These are phyloP conservation scores for Latrodectus elegans DNA, from an alignment of 2,888 invertebrate species.

Conservation along the genomic window DNA sequence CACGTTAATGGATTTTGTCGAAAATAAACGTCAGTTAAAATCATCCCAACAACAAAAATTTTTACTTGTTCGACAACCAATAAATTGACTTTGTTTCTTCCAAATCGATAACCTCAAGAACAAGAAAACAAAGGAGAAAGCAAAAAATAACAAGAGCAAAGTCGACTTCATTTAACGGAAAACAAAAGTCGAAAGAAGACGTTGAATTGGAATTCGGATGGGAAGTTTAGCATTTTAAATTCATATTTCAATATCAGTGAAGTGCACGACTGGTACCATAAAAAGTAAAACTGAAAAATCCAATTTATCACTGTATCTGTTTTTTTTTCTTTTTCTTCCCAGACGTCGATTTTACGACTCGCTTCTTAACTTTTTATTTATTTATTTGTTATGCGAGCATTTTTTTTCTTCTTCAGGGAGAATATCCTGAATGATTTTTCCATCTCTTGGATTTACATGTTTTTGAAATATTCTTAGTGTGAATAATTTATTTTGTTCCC, in stretches of 20 bases:
- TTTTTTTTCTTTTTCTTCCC: slow-evolving; percentile 14
- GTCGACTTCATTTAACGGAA: slow-evolving; percentile 2
- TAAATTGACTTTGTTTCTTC: not conserved
- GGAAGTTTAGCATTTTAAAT: slow-evolving; percentile 42
- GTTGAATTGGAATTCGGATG: not conserved
- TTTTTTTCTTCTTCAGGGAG: not conserved
- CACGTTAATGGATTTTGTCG: too few relatives aligned
- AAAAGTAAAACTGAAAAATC: slow-evolving; percentile 34
- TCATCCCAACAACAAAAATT: too few relatives aligned
- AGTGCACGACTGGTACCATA: not conserved
- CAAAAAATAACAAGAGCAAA: not conserved
- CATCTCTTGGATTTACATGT: not conserved
- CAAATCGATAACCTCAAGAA: not conserved
- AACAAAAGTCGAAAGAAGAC: not conserved
- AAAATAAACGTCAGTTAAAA: too few relatives aligned
- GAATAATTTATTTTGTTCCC: slow-evolving; percentile 43
- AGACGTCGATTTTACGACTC: slow-evolving; percentile 37
- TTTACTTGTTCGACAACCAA: not conserved
- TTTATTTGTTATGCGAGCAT: slow-evolving; percentile 20
- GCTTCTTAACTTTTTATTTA: slow-evolving; percentile 41
- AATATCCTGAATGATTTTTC: not conserved
- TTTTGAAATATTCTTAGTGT: not conserved
- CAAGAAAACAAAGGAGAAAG: not conserved
- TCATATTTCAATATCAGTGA: slow-evolving; percentile 25
- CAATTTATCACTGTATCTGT: slow-evolving; percentile 52